Percentiles rank a stretch among this genome's conserved stretches.
phyloP scores from a whole-genome alignment of 2,888 invertebrate species.

The Empis livida region DNA sequence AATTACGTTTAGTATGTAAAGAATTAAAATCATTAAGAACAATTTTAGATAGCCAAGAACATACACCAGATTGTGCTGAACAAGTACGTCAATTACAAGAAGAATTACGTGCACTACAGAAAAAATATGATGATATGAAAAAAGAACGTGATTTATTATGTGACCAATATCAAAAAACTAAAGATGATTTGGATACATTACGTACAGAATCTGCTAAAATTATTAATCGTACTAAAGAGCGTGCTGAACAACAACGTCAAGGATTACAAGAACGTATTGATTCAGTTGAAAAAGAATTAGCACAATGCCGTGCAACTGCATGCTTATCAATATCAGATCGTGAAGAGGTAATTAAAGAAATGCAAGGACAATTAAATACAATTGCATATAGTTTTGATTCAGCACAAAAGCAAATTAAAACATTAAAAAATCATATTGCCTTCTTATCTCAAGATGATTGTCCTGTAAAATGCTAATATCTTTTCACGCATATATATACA shows the following conservation, averaged over 20 bases:
- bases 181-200: conserved; percentile 28
- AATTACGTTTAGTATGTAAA: conserved; percentile 28
- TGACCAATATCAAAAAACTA: conserved; percentile 25
- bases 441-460: conserved; percentile 27
- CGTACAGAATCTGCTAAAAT: conserved; percentile 34
- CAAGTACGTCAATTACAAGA: conserved; percentile 23
- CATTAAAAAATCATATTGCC: conserved; percentile 30
- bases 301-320: conserved; percentile 32
- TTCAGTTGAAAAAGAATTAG: conserved; percentile 29
- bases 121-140: conserved; percentile 22
- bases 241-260: conserved; percentile 23
- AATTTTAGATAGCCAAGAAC: conserved; percentile 9
- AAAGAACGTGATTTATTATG: conserved; percentile 27
- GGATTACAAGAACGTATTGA: conserved; percentile 27
- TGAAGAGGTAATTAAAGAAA: conserved; percentile 30
- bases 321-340: conserved; percentile 30
- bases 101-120: conserved; percentile 20
- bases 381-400: conserved; percentile 32
- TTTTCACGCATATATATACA: too few relatives aligned
- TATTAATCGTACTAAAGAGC: conserved; percentile 30
- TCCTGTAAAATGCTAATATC: background rate
- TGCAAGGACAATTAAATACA: conserved; percentile 31
- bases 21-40: conserved; percentile 25
- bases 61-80: conserved; percentile 19
- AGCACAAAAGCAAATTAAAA: conserved; percentile 33